Base-by-base conservation (phyloP, 2,797 vertebrate genomes). In the Poeciliopsis presidionis region DNA sequence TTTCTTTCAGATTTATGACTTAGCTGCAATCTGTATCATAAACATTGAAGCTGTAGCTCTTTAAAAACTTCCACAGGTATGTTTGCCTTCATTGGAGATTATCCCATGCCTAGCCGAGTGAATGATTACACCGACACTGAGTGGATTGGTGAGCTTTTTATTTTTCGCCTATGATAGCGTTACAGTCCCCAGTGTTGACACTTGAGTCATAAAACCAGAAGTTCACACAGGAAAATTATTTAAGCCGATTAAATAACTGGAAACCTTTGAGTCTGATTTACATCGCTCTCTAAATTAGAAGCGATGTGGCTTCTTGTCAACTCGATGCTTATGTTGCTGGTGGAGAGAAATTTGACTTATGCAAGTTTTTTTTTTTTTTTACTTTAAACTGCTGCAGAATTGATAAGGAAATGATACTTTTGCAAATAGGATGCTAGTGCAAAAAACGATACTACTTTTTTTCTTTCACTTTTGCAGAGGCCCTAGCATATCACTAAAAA, bases 181-280 rank as follows among this genome's bases (percentile, higher is more conserved):
- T 90, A 91, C 90, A 86, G 88, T 71, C 22, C 43, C 69, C 9
- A 0, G 1, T 92, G 89, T 91, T 90, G 88, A 93, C 91, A 87
- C 81, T 89, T 76, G 75, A 28, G 73, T 86, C 86, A 70, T 90
- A 88, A 90, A 89, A 91, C 86, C 61, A 75, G 12, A 65, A 81
- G 88, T 92, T 92, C 93, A 91, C 90, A 92, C 86, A 88, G 86
- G 87, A 91, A 91, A 84, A 88, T 82, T 16, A 88, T 84, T 91
- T 83, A 81, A 63, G 75, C 71, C 77, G 84, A 89, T 90, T 84
- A 78, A 83, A 84, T 83, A 75, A 72, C 81, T 81, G 59, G 76
- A 87, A 87, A 67, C 30, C 16, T 72, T 73, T 67, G 43, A 84
- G 87, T 86, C 80, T 71, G 80, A 69, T 79, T 46, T 61, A 41